These are phyloP conservation scores for Mellivora capensis DNA, from an alignment of 2,113 vertebrate species.

Conservation along the genomic window DNA sequence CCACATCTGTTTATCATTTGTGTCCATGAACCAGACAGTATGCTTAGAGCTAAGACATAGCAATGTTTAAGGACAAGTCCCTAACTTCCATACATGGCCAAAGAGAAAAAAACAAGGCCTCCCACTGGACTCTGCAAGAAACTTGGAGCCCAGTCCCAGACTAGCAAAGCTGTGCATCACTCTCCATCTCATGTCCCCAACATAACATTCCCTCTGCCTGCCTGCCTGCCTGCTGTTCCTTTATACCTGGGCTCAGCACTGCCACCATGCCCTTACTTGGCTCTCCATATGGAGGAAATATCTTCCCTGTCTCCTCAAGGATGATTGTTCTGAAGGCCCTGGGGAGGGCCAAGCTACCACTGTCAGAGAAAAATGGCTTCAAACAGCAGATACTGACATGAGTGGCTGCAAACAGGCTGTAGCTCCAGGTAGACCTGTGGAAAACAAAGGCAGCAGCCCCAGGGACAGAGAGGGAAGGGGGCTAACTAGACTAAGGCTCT, in stretches of 20 bases:
- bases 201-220: too few species aligned
- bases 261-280: background rate
- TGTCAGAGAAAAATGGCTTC: background rate
- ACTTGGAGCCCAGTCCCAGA: background rate
- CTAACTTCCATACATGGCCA: background rate
- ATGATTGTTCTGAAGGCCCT: background rate
- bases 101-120: background rate
- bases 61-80: background rate
- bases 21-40: background rate
- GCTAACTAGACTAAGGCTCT: background rate
- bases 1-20: background rate
- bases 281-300: background rate
- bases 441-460: fast-evolving
- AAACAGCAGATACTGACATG: background rate
- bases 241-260: background rate
- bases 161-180: background rate
- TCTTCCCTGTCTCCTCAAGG: background rate
- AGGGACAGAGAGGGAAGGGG: background rate
- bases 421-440: background rate
- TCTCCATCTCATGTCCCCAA: too few species aligned
- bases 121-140: background rate
- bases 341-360: background rate
- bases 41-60: background rate
- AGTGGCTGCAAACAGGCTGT: background rate
- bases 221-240: background rate